Conservation (phyloP, 2,888 invertebrate genomes). For the Eumerus sabulonum region DNA sequence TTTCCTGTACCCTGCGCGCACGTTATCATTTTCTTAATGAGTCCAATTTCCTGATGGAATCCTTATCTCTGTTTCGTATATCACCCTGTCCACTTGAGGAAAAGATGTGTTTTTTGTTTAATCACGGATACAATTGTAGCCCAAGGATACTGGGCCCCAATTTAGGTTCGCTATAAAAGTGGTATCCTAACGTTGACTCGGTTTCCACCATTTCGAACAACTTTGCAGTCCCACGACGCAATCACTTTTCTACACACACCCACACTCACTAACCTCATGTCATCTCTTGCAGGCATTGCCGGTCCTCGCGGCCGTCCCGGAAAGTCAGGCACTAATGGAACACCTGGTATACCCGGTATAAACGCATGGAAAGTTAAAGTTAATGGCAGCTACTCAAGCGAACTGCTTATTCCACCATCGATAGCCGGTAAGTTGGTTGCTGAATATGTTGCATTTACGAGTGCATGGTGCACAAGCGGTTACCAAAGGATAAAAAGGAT, state of each 20-base stretch:
- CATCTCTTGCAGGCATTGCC: constrained; percentile 74
- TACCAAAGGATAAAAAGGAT: constrained; percentile 29
- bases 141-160: no score
- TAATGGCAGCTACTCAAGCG: constrained; percentile 82
- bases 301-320: constrained; percentile 88
- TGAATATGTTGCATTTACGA: constrained; percentile 1
- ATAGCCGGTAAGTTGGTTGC: constrained; percentile 82
- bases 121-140: no score
- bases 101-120: no score
- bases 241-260: background rate
- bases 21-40: no score
- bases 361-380: constrained; percentile 85
- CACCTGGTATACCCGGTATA: constrained; percentile 89
- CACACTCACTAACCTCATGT: background rate
- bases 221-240: background rate
- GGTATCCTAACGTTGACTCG: no score
- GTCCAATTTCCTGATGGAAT: no score
- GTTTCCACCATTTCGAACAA: constrained; percentile 15
- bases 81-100: no score
- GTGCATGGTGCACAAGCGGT: background rate
- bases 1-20: no score
- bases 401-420: constrained; percentile 91
- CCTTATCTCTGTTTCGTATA: no score
- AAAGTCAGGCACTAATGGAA: constrained; percentile 86
- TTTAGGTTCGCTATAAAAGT: no score